A percentile compares a stretch with the other conserved stretches of the same genome.
These are phyloP conservation scores for Pterophyllum scalare DNA, from an alignment of 2,113 vertebrate genomes.

Conservation along the genomic window DNA sequence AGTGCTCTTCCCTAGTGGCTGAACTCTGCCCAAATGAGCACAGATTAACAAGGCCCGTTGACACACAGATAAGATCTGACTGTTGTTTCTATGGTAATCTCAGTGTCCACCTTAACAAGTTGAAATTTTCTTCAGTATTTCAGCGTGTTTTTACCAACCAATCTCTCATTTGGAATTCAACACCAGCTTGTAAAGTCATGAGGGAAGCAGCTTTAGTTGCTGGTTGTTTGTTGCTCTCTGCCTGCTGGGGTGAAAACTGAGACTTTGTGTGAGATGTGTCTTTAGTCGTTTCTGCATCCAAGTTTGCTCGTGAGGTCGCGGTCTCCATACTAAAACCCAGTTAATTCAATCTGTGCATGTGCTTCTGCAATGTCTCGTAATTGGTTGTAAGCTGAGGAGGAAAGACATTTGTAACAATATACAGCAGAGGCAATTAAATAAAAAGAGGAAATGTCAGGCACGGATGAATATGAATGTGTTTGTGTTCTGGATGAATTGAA, in stretches of 20 bases:
- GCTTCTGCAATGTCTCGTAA: constrained; percentile 14
- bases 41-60: neutral
- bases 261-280: constrained; percentile 15
- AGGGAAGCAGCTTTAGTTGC: neutral
- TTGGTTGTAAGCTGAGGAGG: constrained; percentile 29
- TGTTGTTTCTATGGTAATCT: neutral
- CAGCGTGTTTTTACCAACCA: constrained; percentile 22
- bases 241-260: neutral
- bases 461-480: constrained; percentile 14
- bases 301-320: neutral
- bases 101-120: constrained; percentile 2
- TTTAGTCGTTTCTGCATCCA: constrained; percentile 13
- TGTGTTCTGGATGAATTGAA: constrained; percentile 5
- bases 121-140: constrained; percentile 7
- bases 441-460: neutral
- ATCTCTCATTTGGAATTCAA: constrained; percentile 40
- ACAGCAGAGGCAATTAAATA: constrained; percentile 17
- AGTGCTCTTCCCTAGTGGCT: neutral
- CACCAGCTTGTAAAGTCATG: constrained; percentile 12
- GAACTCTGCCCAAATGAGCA: neutral
- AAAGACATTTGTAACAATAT: constrained; percentile 36
- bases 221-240: constrained; percentile 9
- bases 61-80: neutral
- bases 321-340: constrained; percentile 47
- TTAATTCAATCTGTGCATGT: constrained; percentile 42